phyloP scores from a whole-genome alignment of 2,113 vertebrate genomes.

The Hippopotamus amphibius region DNA sequence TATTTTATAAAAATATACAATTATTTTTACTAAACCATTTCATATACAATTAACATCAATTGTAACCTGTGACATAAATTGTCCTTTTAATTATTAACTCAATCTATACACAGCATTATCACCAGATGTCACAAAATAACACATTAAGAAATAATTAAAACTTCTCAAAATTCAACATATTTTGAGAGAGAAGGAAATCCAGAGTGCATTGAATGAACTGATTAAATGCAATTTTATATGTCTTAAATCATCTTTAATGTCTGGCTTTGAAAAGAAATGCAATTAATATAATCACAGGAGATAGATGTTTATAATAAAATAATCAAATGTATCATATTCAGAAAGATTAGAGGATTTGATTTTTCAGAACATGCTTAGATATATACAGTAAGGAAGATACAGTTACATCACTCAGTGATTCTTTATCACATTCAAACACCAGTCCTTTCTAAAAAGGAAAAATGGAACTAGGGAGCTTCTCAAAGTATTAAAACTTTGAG shows the following conservation, averaged over 20 bases:
- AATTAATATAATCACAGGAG: constrained; percentile 27
- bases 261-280: not conserved
- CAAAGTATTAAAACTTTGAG: not conserved
- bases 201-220: not conserved
- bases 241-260: constrained; percentile 48
- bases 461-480: not conserved
- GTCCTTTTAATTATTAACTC: not conserved
- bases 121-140: not conserved
- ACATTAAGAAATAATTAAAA: not conserved
- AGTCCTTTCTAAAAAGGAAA: not conserved
- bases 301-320: constrained; percentile 48
- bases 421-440: not conserved
- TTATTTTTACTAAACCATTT: not conserved
- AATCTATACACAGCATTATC: not conserved
- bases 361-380: not conserved
- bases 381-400: not conserved
- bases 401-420: not conserved
- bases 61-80: not conserved
- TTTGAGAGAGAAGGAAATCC: not conserved
- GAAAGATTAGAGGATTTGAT: not conserved
- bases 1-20: not conserved
- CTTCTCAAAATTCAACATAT: not conserved
- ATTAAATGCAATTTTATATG: not conserved
- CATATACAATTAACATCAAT: not conserved
- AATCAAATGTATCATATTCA: not conserved